Conservation (phyloP, 2,797 vertebrate species). For the Lithobates sylvaticus region DNA sequence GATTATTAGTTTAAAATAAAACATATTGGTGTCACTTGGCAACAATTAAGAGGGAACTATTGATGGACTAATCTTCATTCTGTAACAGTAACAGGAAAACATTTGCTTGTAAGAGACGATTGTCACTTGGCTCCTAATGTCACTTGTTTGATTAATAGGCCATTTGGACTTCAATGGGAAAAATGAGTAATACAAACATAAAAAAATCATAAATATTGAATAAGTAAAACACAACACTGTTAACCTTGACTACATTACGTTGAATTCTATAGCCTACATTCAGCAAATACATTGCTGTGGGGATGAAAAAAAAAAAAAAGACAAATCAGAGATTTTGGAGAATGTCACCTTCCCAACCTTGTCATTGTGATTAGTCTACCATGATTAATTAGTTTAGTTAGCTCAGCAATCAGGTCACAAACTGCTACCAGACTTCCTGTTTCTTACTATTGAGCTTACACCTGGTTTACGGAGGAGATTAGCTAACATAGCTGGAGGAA, state of each 20-base stretch:
- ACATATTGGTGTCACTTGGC: slow-evolving; percentile 90
- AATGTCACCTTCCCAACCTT: slow-evolving; percentile 88
- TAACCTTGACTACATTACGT: slow-evolving; percentile 82
- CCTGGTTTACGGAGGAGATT: slow-evolving; percentile 45
- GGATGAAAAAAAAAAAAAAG: slow-evolving; percentile 68
- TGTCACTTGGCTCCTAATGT: slow-evolving; percentile 88
- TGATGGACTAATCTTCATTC: slow-evolving; percentile 89
- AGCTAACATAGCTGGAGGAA: slow-evolving; percentile 5
- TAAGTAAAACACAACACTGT: slow-evolving; percentile 73
- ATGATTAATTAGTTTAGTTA: slow-evolving; percentile 91
- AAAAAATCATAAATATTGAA: slow-evolving; percentile 83
- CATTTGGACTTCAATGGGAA: slow-evolving; percentile 81
- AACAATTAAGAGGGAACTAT: slow-evolving; percentile 91
- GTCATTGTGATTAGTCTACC: slow-evolving; percentile 88
- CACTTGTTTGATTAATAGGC: slow-evolving; percentile 94
- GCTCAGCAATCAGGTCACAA: slow-evolving; percentile 85
- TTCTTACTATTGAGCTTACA: slow-evolving; percentile 60
- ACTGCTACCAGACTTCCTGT: slow-evolving; percentile 39
- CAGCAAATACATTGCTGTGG: slow-evolving; percentile 79
- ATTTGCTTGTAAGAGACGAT: slow-evolving; percentile 66
- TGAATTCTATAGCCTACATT: slow-evolving; percentile 74
- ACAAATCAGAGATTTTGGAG: slow-evolving; percentile 81
- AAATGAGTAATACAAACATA: slow-evolving; percentile 78
- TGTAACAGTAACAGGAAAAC: slow-evolving; percentile 59
- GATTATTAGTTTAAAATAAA: slow-evolving; percentile 93